A percentile compares a stretch with the other conserved stretches of the same genome.
Conservation (phyloP, 1,140 invertebrate species). For the Condylostylus longicornis region DNA sequence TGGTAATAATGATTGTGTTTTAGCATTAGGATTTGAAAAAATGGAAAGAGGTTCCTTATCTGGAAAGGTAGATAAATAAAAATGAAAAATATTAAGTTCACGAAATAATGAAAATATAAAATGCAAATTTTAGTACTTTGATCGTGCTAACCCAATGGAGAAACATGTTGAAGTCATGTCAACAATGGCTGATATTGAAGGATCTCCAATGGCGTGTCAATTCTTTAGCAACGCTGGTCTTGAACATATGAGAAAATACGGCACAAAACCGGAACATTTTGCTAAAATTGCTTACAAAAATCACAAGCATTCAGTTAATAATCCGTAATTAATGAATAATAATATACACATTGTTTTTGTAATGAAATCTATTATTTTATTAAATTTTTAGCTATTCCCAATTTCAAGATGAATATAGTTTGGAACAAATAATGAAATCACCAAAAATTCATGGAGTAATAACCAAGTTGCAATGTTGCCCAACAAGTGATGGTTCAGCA, state of each 20-base stretch:
- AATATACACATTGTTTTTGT: neutral
- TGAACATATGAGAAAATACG: conserved; percentile 94
- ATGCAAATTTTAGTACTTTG: conserved; percentile 46
- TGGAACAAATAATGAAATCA: conserved; percentile 79
- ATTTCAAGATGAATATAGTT: conserved; percentile 73
- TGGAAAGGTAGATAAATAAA: conserved; percentile 38
- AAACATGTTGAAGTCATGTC: conserved; percentile 79
- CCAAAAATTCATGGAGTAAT: conserved; percentile 74
- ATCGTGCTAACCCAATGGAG: conserved; percentile 87
- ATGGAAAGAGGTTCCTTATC: conserved; percentile 87
- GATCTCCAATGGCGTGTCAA: conserved; percentile 78
- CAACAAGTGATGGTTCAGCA: conserved; percentile 90
- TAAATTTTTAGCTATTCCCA: conserved; percentile 57
- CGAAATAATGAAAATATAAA: neutral
- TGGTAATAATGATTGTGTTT: conserved; percentile 67
- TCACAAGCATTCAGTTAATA: conserved; percentile 90
- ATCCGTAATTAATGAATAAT: conserved; percentile 51
- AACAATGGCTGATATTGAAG: conserved; percentile 61
- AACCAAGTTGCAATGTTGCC: conserved; percentile 92
- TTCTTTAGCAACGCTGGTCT: conserved; percentile 92
- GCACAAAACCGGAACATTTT: conserved; percentile 81
- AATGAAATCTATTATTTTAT: conserved; percentile 8
- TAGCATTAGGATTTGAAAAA: conserved; percentile 95
- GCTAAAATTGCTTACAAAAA: conserved; percentile 97
- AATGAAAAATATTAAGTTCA: neutral